Base-by-base conservation (phyloP, 2,797 vertebrate genomes). In the Eulemur rubriventer region DNA sequence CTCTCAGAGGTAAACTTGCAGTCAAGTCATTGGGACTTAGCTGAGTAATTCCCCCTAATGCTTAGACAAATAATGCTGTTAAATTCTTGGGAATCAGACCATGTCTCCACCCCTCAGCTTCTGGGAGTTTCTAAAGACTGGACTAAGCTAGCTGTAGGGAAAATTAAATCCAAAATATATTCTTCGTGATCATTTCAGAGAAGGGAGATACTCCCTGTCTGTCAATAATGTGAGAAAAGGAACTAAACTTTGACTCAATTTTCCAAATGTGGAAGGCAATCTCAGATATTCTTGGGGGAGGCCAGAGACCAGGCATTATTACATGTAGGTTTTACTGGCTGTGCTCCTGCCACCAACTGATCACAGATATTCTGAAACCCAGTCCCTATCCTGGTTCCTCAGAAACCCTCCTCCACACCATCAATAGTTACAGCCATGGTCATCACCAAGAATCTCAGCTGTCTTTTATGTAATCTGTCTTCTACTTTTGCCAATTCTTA, bases 31-130 rank as follows among this genome's bases (percentile, higher is more conserved):
- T 26, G 14, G 24, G 84, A 95, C n/a, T 97, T 92, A 94, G 72
- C 90, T 86, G 87, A 90, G 61, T 94, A 95, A 97, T 85, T 96
- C 84, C 10, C 24, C 72, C 67, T 96, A 94, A 97, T 70, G 96
- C 95, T 90, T 95, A 88, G 50, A 89, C 72, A 97, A 97, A 95
- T 65, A 96, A 92, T 33, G 46, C 72, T 76, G 57, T 65, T 83
- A 70, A 92, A 50, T 97, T 89, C 93, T 93, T 63, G 57, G 69
- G 95, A 97, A 94, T 84, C 69, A 63, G 35, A 91, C 12, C 6
- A 0, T 9, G 0, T 81, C 89, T 93, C 91, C 28, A 80, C 94
- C 67, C 61, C 73, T 82, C 57, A 63, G 70, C 78, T 76, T 91
- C 67, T 6, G 0, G 33, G 33, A 90, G 63, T n/a, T 67, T 95